Base-by-base conservation (phyloP, 2,888 invertebrate species). In the Agrotis clavis region DNA sequence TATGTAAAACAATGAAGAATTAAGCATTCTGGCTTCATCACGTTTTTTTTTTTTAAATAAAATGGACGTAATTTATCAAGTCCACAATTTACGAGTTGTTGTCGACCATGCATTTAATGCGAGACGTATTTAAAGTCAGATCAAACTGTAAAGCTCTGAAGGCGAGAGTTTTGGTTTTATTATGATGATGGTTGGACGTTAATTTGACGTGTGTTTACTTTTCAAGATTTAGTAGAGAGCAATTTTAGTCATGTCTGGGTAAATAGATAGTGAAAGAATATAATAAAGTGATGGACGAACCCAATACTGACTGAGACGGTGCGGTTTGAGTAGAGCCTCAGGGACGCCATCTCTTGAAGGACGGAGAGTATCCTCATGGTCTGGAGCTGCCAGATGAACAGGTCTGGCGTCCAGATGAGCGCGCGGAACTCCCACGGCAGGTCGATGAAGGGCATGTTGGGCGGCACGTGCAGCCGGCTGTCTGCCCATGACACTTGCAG, bases 401-500 rank as follows among this genome's bases (percentile, higher is more conserved):
- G 95, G 92, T 97, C 97, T 75, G 97, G 97, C 74, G 97, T 97
- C 97, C 97, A 97, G 88, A 97, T 94, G 76, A 97, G 95, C 87
- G 97, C 95, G 35, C 94, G 93, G 89, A 97, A 97, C 88, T 97
- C 97, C 97, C 97, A 97, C 45, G 97, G 97, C 59, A 97, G 95
- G 91, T 97, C 97, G 60, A 97, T 94, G 91, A 97, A 97, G 16
- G 92, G 90, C 85, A 90, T 91, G 51, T 94, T 95, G 35, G 92
- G 86, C 4, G 96, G 94, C 71, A 94, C 91, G 79, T 95, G 93
- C 71, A 97, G 94, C 48, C 97, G 91, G 53, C 89, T 88, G 86
- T 97, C 97, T 74, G 95, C 94, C 97, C 97, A 97, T 87, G 97
- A 97, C n/a, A 97, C 97, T 95, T 97, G 97, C 74, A 97, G 95